Evolutionary conservation across 2,888 invertebrate species (phyloP), one percentile per base, ranked within the genome.

Genomic region (Agriotes lineatus): DNA sequence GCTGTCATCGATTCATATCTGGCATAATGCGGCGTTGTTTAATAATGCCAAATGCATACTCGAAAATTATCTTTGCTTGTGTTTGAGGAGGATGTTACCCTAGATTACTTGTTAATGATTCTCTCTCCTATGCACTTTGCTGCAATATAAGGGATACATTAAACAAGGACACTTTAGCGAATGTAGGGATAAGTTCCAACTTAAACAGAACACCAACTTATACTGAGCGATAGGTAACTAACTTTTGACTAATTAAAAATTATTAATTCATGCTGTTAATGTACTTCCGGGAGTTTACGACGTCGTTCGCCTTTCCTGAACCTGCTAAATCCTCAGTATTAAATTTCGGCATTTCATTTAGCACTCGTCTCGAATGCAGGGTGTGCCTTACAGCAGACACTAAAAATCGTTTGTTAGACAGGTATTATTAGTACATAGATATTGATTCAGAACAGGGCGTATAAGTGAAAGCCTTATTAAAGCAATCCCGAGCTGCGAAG

Each of bases 391-490:
- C 1, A 7, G n/a, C 25, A n/a, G 50, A 14, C 25, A 9, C 30
- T 1, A 30, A 52, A 52, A 52, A 30, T 16, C 5, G 2, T n/a
- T 25, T 4, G 30, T 25, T 52, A n/a, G 33, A 52, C 52, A 52
- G 30, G 52, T 52, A 52, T 37, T 56, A 56, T 33, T 56, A n/a
- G n/a, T n/a, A 18, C 37, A 56, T 35, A 33, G 35, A 56, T 56
- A 56, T 56, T 37, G 56, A 56, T 56, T 56, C 35, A 56, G 35
- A 56, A 56, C 37, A n/a, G 56, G 54, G 20, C 37, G 56, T 19
- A 18, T 56, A 35, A 56, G 56, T 37, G 33, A 56, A 56, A 56
- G 37, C 22, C 58, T 44, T 25, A 58, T 58, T 44, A 25, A 44
- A 58, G 42, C 16, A 42, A 58, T 52, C 52, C 18, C 16, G 9